Evolutionary conservation across 37 sponge, comb jelly and placozoan species (phyloP).

Genomic region (Crambe crambe): DNA sequence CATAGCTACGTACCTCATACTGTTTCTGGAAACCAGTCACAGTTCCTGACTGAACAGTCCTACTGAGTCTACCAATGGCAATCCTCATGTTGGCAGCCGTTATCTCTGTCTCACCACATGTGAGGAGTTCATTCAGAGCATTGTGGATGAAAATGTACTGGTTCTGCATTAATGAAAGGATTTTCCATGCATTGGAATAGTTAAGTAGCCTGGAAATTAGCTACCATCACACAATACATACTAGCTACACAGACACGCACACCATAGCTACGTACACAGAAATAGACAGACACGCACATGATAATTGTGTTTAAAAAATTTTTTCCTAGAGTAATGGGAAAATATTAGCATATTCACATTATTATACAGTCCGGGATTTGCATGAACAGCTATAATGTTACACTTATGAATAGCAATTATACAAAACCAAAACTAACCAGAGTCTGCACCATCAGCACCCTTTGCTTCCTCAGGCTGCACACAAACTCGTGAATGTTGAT

Average conservation of each 20-base stretch:
- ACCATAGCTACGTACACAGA: too few species aligned
- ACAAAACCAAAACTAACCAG: conserved; percentile 45
- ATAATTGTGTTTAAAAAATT: too few species aligned
- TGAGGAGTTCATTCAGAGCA: conserved; percentile 70
- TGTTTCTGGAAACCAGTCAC: conserved; percentile 68
- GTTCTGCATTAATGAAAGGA: conserved; percentile 21
- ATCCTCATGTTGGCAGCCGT: conserved; percentile 37
- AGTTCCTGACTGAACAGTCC: neutral
- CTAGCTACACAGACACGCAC: too few species aligned
- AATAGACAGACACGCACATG: too few species aligned
- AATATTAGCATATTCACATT: too few species aligned
- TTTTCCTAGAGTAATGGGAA: too few species aligned
- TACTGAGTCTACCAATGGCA: conserved; percentile 42
- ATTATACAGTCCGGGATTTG: too few species aligned
- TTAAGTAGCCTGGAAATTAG: neutral
- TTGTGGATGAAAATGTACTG: conserved; percentile 91
- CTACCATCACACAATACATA: neutral
- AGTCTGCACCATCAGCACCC: conserved; percentile 64
- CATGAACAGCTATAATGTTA: too few species aligned
- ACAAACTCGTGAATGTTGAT: conserved; percentile 44
- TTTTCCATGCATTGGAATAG: neutral
- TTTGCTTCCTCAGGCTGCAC: conserved; percentile 25
- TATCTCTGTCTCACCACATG: conserved; percentile 86
- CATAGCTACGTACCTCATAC: conserved; percentile 65
- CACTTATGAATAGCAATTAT: too few species aligned